Conservation (phyloP, 2,113 vertebrate species). For the Megaceryle maxima region DNA sequence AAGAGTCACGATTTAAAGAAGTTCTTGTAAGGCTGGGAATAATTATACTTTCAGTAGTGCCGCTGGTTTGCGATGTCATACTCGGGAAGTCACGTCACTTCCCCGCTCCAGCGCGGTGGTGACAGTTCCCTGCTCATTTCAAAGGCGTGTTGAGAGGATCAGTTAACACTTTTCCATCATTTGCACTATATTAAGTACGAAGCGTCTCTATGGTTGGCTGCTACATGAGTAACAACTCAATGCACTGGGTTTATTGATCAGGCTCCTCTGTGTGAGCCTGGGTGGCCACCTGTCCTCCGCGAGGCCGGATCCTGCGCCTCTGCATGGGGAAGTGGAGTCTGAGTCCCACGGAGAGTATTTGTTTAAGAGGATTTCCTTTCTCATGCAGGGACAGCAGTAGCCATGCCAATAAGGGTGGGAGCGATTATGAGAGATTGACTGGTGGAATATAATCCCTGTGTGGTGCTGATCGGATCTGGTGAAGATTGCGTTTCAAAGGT, state of each 20-base stretch:
- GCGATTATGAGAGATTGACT: slow-evolving; percentile 9
- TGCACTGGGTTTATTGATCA: rapidly evolving
- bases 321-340: neutral
- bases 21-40: neutral
- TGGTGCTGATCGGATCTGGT: neutral
- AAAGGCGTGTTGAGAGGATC: neutral
- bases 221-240: neutral
- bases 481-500: slow-evolving; percentile 59
- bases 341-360: neutral
- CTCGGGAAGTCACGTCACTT: slow-evolving; percentile 14
- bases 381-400: neutral
- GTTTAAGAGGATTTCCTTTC: slow-evolving; percentile 55
- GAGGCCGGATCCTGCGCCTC: neutral
- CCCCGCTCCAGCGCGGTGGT: neutral
- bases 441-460: slow-evolving; percentile 33
- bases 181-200: neutral
- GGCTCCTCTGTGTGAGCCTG: rapidly evolving
- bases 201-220: neutral
- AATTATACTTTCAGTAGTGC: neutral
- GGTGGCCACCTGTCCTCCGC: neutral
- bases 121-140: neutral
- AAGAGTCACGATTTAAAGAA: neutral
- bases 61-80: neutral
- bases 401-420: slow-evolving; percentile 37
- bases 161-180: neutral